Conservation (phyloP, 2,888 invertebrate genomes). For the Busseola fusca region DNA sequence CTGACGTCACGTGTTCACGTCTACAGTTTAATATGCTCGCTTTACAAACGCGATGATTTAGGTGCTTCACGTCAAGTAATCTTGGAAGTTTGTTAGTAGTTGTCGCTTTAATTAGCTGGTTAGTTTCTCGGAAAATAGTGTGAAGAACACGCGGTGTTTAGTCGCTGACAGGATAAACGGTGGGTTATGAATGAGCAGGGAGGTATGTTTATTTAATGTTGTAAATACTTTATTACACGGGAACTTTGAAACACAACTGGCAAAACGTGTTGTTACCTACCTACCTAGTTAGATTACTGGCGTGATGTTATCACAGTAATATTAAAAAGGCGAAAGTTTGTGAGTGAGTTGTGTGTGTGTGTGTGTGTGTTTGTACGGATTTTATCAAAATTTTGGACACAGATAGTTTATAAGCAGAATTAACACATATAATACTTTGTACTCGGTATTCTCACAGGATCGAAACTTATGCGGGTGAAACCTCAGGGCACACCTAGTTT, state of each 20-base stretch:
- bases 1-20: constrained; percentile 45
- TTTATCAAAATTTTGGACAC: too few species aligned
- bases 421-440: too few species aligned
- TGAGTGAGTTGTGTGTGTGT: too few species aligned
- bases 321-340: too few species aligned
- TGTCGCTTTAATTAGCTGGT: constrained; percentile 36
- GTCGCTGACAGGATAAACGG: not conserved
- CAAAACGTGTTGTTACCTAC: not conserved
- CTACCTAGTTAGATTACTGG: not conserved
- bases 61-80: constrained; percentile 46
- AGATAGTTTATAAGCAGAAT: too few species aligned
- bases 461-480: too few species aligned
- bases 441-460: too few species aligned
- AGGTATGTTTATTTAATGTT: not conserved
- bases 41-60: constrained; percentile 51
- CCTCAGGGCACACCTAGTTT: not conserved
- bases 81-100: constrained; percentile 42
- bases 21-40: constrained; percentile 48
- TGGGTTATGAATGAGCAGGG: not conserved
- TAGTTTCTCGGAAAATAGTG: constrained; percentile 18
- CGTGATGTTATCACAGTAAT: too few species aligned
- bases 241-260: too few species aligned
- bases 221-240: not conserved
- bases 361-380: too few species aligned
- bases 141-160: constrained; percentile 8